Base-by-base conservation (phyloP, 2,888 invertebrate species). In the Heliconius ethilla region DNA sequence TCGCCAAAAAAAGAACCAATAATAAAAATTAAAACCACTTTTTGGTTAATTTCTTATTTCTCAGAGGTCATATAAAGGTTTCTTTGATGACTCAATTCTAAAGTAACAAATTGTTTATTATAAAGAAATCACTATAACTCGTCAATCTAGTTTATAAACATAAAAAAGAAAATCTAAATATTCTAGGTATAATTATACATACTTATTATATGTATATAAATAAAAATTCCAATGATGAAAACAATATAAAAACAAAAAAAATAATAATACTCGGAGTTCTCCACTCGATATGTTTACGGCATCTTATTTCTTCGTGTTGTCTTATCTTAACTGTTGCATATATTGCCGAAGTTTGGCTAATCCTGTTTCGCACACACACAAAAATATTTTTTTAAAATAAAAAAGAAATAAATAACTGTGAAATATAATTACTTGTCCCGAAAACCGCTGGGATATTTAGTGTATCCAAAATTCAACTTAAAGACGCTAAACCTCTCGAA, bases 401-500 rank as follows among this genome's bases (percentile, higher is more conserved):
- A 79, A n/a, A 70, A 66, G n/a, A 63, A 70, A 80, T 76, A 70
- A 74, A 72, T 75, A 77, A 79, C 77, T 75, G 75, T 79, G 62
- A 74, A 67, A 45, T 25, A 76, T 76, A 51, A 45, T 45, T 70
- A 40, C 37, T 75, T 59, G 62, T 70, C 59, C 69, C 67, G 55
- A 59, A 45, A 59, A 29, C 67, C 45, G n/a, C 40, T 75, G 37
- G 37, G 15, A 59, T 59, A 67, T 75, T 73, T n/a, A 59, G 11
- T n/a, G n/a, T 59, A 59, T n/a, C 45, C 25, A 40, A 63, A 69
- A 75, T 27, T 74, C 37, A 22, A 76, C 67, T 75, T 18, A 69
- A 72, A 18, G 51, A 70, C 22, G 37, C 75, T 82, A 85, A 82
- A 84, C 85, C 85, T 82, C 78, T 77, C 77, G 66, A 79, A 87